Evolutionary conservation across 2,797 vertebrate species (phyloP), one percentile per base, ranked within the genome.

Genomic region (Champsocephalus gunnari): DNA sequence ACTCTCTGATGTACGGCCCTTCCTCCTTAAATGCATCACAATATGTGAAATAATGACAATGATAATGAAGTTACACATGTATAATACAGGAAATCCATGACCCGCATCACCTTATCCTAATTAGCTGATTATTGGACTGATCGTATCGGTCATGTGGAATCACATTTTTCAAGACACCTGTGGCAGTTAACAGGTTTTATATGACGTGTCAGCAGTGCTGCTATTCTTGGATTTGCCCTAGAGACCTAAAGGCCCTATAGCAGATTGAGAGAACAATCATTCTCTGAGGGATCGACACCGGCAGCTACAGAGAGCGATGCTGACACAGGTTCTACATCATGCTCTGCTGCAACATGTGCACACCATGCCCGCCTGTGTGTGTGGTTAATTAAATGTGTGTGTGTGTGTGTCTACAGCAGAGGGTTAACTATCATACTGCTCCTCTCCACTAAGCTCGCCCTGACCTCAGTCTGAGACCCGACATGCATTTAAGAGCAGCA

Each of bases 351-450:
- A 70, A 53, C 16, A 32, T 1, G 43, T 43, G 8, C 55, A 69
- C 59, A 66, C 57, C 34, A 56, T 43, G 53, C 43, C 38, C 24
- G 57, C 43, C 34, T 73, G 41, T 34, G 49, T 57, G 24, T 76
- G 49, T 63, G 12, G 44, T 28, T 28, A 28, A 28, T 28, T 28
- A 28, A 28, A 34, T 66, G 38, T 61, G 61, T 21, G 53, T 61
- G 61, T 21, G 53, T 54, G 53, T 12, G 48, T 63, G 71, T 82
- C 71, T 70, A 67, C 63, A 62, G 62, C 43, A 0, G 44, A 71
- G 75, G 77, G 77, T 83, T 80, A 83, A 69, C 79, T 71, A 73
- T 66, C 77, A 50, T 62, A 68, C 79, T 47, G 82, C 59, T 80
- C 72, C 71, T 75, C 79, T 62, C 47, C 58, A 14, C 72, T 81